Evolutionary conservation across 2,888 invertebrate genomes (phyloP), one percentile per base, ranked within the genome.

Genomic region (Actias luna): DNA sequence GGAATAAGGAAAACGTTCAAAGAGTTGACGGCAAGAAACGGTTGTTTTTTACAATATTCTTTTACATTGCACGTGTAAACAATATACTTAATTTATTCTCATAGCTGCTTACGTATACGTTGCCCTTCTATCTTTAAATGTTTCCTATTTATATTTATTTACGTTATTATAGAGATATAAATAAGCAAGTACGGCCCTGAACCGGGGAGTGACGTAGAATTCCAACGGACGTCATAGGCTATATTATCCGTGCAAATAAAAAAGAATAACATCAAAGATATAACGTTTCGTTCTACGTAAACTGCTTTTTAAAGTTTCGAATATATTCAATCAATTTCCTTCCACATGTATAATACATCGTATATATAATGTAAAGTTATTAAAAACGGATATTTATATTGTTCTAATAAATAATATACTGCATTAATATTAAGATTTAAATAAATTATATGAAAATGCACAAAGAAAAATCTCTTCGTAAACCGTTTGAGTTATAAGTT

Each of bases 121-220:
- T 66, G 61, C 61, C 64, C 64, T 64, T 64, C 60, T 62, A 68
- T 62, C 64, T 64, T 65, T 64, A 73, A 60, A 52, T 57, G 55
- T 74, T 79, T 77, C 75, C 73, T 78, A 73, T 71, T 73, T 79
- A 73, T 73, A 74, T 78, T 74, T 85, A 82, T 83, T 83, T 82
- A 82, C 79, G 76, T 70, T 76, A 72, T 76, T 73, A 55, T 29
- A 55, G 0, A 55, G 79, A 79, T 75, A 82, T 81, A 87, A 87
- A 86, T 85, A 86, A 81, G 78, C 79, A 79, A 90, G 80, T 90
- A 79, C 90, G 91, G 84, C 90, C 90, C 91, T 91, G 92, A 90
- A 87, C 84, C 75, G 75, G 80, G 87, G 87, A 84, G 87, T 92
- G 91, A 92, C 92, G 91, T 90, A 87, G 84, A 85, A 74, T 75